Conservation (phyloP, 1,140 invertebrate genomes). For the Zaprionus nigranus region DNA sequence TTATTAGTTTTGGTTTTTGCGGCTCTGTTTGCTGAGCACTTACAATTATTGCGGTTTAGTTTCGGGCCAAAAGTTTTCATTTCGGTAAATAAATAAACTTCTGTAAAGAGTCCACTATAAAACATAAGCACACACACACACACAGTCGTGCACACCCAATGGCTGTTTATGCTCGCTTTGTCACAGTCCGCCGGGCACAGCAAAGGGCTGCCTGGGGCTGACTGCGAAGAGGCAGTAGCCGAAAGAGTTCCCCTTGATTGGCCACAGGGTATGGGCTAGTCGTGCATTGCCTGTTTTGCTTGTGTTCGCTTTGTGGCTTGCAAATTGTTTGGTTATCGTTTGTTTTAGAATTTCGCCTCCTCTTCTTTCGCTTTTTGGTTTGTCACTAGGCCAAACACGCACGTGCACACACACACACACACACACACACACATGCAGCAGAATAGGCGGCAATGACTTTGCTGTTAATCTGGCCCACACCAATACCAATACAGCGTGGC, state of each 20-base stretch:
- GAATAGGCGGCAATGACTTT: constrained; percentile 46
- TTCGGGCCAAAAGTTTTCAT: constrained; percentile 51
- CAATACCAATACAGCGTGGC: constrained; percentile 7
- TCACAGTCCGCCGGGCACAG: neutral
- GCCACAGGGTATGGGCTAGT: constrained; percentile 9
- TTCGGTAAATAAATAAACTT: constrained; percentile 65
- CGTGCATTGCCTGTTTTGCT: neutral
- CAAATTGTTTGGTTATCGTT: constrained; percentile 36
- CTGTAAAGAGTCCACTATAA: constrained; percentile 10
- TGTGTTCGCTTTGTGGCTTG: constrained; percentile 5
- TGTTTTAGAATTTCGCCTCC: constrained; percentile 19
- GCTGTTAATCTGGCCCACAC: constrained; percentile 52
- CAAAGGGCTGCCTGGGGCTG: neutral
- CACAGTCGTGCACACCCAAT: no score
- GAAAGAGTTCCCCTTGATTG: neutral
- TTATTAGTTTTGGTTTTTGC: constrained; percentile 47
- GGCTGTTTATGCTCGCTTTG: neutral
- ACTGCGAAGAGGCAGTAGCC: neutral
- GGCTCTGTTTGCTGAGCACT: constrained; percentile 71
- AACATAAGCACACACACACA: neutral
- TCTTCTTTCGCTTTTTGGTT: constrained; percentile 14
- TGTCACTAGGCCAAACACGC: constrained; percentile 62
- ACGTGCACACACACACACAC: constrained; percentile 37
- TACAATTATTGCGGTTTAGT: constrained; percentile 80
- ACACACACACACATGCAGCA: constrained; percentile 1